Evolutionary conservation across 2,797 vertebrate species (phyloP), one percentile per base, ranked within the genome.

Genomic region (Florisuga fusca): DNA sequence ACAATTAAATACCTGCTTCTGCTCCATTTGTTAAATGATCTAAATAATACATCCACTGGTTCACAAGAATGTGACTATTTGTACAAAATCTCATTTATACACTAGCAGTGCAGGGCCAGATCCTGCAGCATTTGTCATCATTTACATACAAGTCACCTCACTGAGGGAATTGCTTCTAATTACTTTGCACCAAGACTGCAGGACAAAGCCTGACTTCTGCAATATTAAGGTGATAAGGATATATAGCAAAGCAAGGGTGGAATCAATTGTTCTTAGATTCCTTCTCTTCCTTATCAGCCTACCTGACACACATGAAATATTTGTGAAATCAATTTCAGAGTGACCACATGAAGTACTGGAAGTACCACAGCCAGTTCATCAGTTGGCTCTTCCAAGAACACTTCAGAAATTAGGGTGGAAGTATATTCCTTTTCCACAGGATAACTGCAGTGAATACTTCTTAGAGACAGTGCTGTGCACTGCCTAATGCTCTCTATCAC

Each of bases 1-100:
- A 95, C 92, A 96, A 95, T 94, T 96, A 96, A 95, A 94, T 91
- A 88, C 94, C 72, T 90, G 93, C 61, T 90, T 91, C 80, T 97
- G 94, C 87, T 95, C 34, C 0, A 93, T 96, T 72, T 92, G 74
- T 87, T 80, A 88, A 87, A 90, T 27, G 94, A 94, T 94, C 95
- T 93, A 93, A 96, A 95, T 34, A 95, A 95, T 8, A 38, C 36
- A 72, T 89, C 66, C 74, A 92, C 71, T 76, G 41, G 69, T 69
- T 86, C n/a, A 71, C 34, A 36, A n/a, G 45, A 96, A 89, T 34
- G 59, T 67, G 69, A 91, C 73, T 77, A 81, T 90, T 94, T 83
- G 76, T 43, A 68, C 67, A 90, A 94, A 94, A 84, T 76, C 78
- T 61, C 45, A 71, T 69, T 79, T 71, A 64, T 19, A 75, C 21